phyloP scores from a whole-genome alignment of 2,797 vertebrate genomes.

The Sorex maritimensis region DNA sequence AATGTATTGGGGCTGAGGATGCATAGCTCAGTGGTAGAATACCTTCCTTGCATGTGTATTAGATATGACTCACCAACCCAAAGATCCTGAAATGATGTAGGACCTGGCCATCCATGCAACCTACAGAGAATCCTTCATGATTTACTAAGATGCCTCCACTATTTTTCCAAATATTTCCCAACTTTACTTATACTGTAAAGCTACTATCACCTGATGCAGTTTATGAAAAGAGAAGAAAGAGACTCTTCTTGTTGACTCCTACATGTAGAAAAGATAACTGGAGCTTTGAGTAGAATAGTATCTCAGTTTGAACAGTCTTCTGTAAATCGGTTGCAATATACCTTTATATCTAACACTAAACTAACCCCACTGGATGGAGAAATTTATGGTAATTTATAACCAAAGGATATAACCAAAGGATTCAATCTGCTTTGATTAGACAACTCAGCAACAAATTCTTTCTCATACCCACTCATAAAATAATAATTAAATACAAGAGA shows the following conservation, averaged over 20 bases:
- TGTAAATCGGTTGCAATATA: background rate
- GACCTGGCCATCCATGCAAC: no score
- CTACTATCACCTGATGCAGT: background rate
- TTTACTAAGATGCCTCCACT: background rate
- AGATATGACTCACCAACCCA: no score
- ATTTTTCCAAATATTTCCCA: slow-evolving; percentile 41
- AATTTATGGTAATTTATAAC: background rate
- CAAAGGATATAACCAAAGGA: slow-evolving; percentile 6
- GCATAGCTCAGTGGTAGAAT: no score
- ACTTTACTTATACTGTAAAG: slow-evolving; percentile 34
- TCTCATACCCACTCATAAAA: background rate
- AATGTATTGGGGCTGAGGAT: no score
- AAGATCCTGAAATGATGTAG: background rate
- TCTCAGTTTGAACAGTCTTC: background rate
- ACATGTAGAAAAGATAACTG: slow-evolving; percentile 19
- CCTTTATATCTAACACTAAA: background rate
- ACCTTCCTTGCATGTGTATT: no score
- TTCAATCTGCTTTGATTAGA: background rate
- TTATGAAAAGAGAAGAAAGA: background rate
- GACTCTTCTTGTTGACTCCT: background rate
- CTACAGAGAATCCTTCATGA: no score
- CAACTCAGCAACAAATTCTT: slow-evolving; percentile 35
- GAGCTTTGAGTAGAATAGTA: slow-evolving; percentile 7
- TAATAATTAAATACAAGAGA: background rate
- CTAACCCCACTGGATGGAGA: background rate